Conservation (phyloP, 30 jellyfish, hydroid and myxozoan species). For the Hydractinia symbiolongicarpus region DNA sequence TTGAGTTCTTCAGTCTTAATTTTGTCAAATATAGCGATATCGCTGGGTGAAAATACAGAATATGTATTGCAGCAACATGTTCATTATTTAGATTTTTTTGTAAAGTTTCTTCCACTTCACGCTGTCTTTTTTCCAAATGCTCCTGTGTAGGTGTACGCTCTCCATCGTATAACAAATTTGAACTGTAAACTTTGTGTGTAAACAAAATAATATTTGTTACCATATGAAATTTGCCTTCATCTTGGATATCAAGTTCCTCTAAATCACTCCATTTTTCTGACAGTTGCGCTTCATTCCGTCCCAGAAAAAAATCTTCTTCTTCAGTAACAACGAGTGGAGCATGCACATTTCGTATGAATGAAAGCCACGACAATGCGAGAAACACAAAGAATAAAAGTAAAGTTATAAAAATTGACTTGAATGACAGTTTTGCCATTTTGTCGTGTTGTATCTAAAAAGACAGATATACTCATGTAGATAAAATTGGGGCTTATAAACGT, state of each 20-base stretch:
- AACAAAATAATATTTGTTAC: constrained; percentile 72
- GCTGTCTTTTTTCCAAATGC: constrained; percentile 63
- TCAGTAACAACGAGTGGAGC: not conserved
- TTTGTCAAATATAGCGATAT: constrained; percentile 31
- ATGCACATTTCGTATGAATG: constrained; percentile 1
- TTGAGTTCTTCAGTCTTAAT: constrained; percentile 39
- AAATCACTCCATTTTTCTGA: constrained; percentile 35
- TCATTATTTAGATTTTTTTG: constrained; percentile 62
- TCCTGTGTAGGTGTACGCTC: constrained; percentile 48
- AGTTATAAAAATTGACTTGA: not conserved
- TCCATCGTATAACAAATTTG: constrained; percentile 37
- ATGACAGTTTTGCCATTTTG: not conserved
- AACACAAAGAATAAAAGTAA: not conserved
- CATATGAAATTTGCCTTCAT: constrained; percentile 49
- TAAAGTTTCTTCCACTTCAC: constrained; percentile 54
- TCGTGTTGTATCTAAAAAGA: too few relatives aligned
- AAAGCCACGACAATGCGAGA: not conserved
- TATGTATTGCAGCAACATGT: constrained; percentile 65
- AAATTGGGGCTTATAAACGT: too few relatives aligned
- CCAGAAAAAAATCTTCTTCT: not conserved
- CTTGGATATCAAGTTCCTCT: constrained; percentile 29
- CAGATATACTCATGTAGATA: too few relatives aligned
- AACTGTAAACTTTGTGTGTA: constrained; percentile 41
- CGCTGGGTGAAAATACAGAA: constrained; percentile 49
- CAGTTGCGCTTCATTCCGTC: constrained; percentile 28